These are phyloP conservation scores for Euplexia lucipara DNA, from an alignment of 2,888 invertebrate species.

Conservation along the genomic window DNA sequence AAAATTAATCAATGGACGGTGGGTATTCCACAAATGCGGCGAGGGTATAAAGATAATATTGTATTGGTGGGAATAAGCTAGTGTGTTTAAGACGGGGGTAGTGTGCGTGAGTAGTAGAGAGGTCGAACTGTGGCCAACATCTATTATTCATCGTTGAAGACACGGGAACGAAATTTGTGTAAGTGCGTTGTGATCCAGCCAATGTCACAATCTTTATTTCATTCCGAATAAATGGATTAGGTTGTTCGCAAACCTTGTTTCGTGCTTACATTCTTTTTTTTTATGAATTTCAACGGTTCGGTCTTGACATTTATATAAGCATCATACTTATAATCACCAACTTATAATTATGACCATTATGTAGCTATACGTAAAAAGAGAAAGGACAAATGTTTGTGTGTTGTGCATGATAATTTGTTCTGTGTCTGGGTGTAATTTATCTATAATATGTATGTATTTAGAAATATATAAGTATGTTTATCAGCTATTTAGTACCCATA, in stretches of 20 bases:
- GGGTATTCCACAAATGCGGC: conserved; percentile 52
- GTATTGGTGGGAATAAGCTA: conserved; percentile 55
- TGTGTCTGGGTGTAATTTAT: too few relatives aligned
- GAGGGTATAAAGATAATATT: conserved; percentile 62
- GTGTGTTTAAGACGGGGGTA: conserved; percentile 57
- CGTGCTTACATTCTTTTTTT: conserved; percentile 60
- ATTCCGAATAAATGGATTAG: conserved; percentile 88
- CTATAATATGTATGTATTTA: too few relatives aligned
- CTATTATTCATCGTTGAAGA: conserved; percentile 89
- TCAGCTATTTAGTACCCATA: too few relatives aligned
- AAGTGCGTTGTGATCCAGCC: conserved; percentile 89
- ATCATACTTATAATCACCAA: neutral
- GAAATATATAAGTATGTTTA: too few relatives aligned
- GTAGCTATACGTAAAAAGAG: too few relatives aligned
- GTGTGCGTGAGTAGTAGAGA: conserved; percentile 67
- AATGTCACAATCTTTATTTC: conserved; percentile 89
- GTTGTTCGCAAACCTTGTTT: conserved; percentile 82
- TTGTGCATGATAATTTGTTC: too few relatives aligned
- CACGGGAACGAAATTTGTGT: conserved; percentile 89
- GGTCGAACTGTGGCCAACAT: conserved; percentile 80
- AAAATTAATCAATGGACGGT: conserved; percentile 63
- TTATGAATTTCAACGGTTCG: conserved; percentile 37
- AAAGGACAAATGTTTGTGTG: too few relatives aligned
- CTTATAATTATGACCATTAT: too few relatives aligned
- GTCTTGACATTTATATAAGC: conserved; percentile 1